Base-by-base conservation (phyloP, 2,888 invertebrate genomes). In the Oligia fasciuncula region DNA sequence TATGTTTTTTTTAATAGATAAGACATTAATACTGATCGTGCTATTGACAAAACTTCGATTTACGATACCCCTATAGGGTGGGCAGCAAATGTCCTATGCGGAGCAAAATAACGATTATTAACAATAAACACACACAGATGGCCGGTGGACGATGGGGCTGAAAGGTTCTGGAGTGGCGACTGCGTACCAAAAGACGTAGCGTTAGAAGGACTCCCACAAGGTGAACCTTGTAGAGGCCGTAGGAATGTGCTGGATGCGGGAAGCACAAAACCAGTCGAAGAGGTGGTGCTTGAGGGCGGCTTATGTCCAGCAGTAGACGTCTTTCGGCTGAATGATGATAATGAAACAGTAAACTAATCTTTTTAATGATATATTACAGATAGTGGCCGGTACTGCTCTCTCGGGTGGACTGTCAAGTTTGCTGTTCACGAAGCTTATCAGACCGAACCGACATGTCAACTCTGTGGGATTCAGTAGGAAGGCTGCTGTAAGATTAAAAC, bases 391-490 rank as follows among this genome's bases (percentile, higher is more conserved):
- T 0, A 97, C 97, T 0, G 96, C 97, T 0, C 86, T 97, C 2
- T 96, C 97, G 0, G 97, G 97, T 0, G 97, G 97, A 1, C 95
- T 98, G 86, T 95, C 97, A 35, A 97, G 97, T 88, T 96, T 98
- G 80, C 96, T 98, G 70, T 98, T 98, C 95, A 98, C 98, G 0
- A 99, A 98, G 94, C 97, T 98, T 49, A 97, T 98, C 2, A 94
- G 98, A 67, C 98, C 98, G 0, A 98, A 98, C 92, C 97, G 98
- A 85, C 97, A 98, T 83, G 97, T 98, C 4, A 97, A 98, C 75
- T 98, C 98, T 14, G 97, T 98, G 14, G 98, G 98, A 90, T 99
- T 99, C 94, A 99, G 99, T 90, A 98, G 97, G 88, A 97, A 97
- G 79, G 98, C 98, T 17, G 97, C 98, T 69, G 29, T 60, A 43